Base-by-base conservation (phyloP, 2,113 vertebrate genomes). In the Heterocephalus glaber region DNA sequence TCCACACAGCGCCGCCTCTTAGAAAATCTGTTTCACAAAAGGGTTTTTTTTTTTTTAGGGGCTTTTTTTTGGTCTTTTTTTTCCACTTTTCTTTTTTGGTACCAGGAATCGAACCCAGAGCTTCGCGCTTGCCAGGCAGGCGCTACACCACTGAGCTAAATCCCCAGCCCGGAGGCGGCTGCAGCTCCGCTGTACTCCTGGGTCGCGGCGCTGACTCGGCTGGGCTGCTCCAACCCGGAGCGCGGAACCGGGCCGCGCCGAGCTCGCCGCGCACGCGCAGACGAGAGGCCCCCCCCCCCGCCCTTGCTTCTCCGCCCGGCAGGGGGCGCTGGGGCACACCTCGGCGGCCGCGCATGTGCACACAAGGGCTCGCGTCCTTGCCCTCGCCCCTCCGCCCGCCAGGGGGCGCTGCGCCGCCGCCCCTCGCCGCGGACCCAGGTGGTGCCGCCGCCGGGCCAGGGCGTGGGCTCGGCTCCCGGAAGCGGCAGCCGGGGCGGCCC, bases 401-500 rank as follows among this genome's bases (percentile, higher is more conserved):
- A 90, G 97, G 82, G 66, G 96, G 96, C 96, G 97, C 96, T 94
- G 92, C 19, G 83, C 16, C 33, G 13, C 54, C 4, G 28, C 44
- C 28, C 28, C 0, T 77, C 41, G 60, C 44, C 26, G 72, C 44
- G 92, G 90, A 79, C 79, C 11, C 65, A 68, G 91, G 91, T 96
- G 70, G 95, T 96, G 97, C 96, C 94, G 94, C 94, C 95, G 74
- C 83, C 89, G 90, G 93, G 80, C 17, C 89, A 93, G 93, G 97
- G 95, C 97, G 94, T 96, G 97, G 77, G 94, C 81, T 92, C 8
- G 89, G 94, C 96, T 97, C 96, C 97, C 97, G 97, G 97, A 97
- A 97, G 96, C 96, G 90, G 90, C 94, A 85, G 93, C 93, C 7
- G 30, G 19, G 63, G n/a, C 70, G 35, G 35, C 54, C 66, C 17